These are phyloP conservation scores for Erethizon dorsatum DNA, from an alignment of 2,797 vertebrate species.

Conservation along the genomic window DNA sequence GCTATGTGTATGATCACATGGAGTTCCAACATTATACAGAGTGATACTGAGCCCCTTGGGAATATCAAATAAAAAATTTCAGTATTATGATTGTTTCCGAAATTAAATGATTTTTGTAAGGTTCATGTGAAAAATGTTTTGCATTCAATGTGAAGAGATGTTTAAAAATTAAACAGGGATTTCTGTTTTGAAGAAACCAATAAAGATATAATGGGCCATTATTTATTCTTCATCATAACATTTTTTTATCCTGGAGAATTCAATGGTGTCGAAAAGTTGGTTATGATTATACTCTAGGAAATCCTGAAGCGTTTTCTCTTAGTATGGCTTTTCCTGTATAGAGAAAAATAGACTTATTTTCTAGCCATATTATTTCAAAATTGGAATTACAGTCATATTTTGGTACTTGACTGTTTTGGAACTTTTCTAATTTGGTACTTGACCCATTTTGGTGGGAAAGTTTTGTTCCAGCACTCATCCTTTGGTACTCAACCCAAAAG, in stretches of 20 bases:
- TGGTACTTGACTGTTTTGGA: neutral
- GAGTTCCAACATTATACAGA: neutral
- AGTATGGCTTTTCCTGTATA: neutral
- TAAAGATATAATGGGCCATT: neutral
- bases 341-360: neutral
- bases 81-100: neutral
- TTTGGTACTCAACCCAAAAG: neutral
- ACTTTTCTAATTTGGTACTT: neutral
- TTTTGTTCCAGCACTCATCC: neutral
- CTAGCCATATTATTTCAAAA: neutral
- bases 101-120: constrained; percentile 57
- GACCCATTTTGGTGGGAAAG: neutral
- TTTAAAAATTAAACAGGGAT: constrained; percentile 27
- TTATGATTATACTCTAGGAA: neutral
- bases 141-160: neutral
- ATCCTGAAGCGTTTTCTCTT: neutral
- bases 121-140: constrained; percentile 16
- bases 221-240: neutral
- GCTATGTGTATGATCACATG: neutral
- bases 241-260: neutral
- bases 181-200: neutral
- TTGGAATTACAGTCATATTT: neutral
- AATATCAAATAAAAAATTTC: constrained; percentile 7
- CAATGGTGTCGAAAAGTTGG: neutral
- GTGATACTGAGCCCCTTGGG: neutral